Base-by-base conservation (phyloP, 64 coral and sea anemone genomes). In the Dendronephthya gigantea region DNA sequence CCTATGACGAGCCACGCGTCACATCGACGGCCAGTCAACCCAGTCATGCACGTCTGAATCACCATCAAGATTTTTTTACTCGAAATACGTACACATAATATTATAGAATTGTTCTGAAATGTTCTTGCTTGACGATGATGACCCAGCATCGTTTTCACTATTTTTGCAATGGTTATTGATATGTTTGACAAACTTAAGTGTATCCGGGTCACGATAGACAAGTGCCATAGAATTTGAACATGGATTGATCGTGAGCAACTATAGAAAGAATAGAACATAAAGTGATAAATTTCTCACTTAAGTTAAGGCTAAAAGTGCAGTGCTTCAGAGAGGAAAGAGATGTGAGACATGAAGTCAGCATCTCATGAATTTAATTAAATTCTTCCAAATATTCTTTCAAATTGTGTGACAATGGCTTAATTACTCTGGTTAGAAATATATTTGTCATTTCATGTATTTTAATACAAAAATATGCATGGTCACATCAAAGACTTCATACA, bases 191-290 rank as follows among this genome's bases (percentile, higher is more conserved):
- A 98, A 98, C 59, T 84, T 90, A 10, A 93, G 56, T 31, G 95
- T 98, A 17, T 98, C 95, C 49, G 88, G 90, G 69, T 98, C 95
- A 84, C 95, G 88, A 82, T 98, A 98, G 3, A 93, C 95, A 37
- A 98, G 62, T 2, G 95, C 95, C 36, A 98, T 30, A 5, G 95
- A 98, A 49, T 98, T 98, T 29, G 90, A 90, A 66, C 88, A 83
- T 23, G 95, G 95, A n/a, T 86, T 83, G 41, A 98, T 91, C 10
- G 95, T 91, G 33, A 98, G 43, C 12, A 98, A 87, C 95, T 98
- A 76, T 19, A 83, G 89, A 40, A 83, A 17, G 82, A 65, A n/a
- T n/a, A n/a, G n/a, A n/a, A n/a, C n/a, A n/a, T 83, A 70, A n/a
- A 17, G 0, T 68, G 55, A 56, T 39, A 69, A 74, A 28, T 23